phyloP scores from a whole-genome alignment of 2,113 vertebrate genomes.

The Stictonetta naevosa region DNA sequence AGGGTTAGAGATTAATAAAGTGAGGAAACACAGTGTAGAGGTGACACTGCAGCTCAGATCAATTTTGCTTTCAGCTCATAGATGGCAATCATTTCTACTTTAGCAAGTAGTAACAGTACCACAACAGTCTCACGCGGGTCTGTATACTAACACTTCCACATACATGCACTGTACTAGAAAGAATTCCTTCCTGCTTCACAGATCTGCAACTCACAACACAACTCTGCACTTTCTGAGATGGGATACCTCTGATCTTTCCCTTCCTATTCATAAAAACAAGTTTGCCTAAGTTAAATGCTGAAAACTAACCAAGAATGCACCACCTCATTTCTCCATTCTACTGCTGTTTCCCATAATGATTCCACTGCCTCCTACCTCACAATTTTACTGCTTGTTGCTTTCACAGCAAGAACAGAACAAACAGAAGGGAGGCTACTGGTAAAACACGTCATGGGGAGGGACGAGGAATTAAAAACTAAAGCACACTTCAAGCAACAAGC shows the following conservation, averaged over 20 bases:
- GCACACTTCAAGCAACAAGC: background rate
- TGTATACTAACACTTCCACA: background rate
- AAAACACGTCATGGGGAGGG: background rate
- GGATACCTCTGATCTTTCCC: background rate
- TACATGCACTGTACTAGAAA: background rate
- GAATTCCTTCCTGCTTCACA: background rate
- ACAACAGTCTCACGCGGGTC: background rate
- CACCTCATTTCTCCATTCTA: background rate
- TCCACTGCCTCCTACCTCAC: background rate
- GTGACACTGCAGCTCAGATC: slow-evolving; percentile 42
- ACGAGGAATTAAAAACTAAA: background rate
- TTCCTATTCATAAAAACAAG: background rate
- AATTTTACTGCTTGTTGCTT: background rate
- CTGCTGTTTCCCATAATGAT: background rate
- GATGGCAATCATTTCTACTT: slow-evolving; percentile 14
- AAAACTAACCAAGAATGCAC: background rate
- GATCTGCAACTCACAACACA: background rate
- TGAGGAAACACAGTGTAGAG: slow-evolving; percentile 52
- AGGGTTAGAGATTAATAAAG: slow-evolving; percentile 62
- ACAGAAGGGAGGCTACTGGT: background rate
- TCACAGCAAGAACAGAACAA: background rate
- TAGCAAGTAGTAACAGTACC: background rate
- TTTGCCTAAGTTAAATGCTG: background rate
- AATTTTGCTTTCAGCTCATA: slow-evolving; percentile 51
- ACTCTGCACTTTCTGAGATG: background rate